These are phyloP conservation scores for Amphimedon queenslandica DNA, from an alignment of 37 sponge, comb jelly and placozoan species.

Conservation along the genomic window DNA sequence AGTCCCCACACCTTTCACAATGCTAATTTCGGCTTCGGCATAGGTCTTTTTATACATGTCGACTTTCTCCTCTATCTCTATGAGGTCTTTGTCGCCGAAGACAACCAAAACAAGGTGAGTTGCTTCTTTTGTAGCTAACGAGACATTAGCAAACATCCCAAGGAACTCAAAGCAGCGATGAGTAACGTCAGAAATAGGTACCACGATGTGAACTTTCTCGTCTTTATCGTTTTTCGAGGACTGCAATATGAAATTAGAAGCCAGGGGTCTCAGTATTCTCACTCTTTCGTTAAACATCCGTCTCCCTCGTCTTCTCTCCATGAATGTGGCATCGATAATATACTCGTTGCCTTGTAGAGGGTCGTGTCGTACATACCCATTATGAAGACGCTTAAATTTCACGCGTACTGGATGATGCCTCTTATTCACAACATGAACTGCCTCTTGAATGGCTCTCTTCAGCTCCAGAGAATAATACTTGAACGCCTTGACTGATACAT, in stretches of 20 bases:
- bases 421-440: too few species aligned
- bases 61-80: too few species aligned
- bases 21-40: slow-evolving; percentile 17
- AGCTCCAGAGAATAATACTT: too few species aligned
- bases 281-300: slow-evolving; percentile 5
- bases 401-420: too few species aligned
- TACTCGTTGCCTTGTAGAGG: slow-evolving; percentile 46
- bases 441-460: too few species aligned
- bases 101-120: slow-evolving; percentile 43
- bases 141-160: slow-evolving; percentile 43
- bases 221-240: neutral
- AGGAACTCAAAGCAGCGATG: slow-evolving; percentile 45
- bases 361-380: slow-evolving; percentile 63
- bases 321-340: slow-evolving; percentile 37
- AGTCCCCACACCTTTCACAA: slow-evolving; percentile 32
- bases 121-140: slow-evolving; percentile 11
- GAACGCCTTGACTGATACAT: too few species aligned
- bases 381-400: slow-evolving; percentile 43
- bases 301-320: neutral
- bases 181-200: slow-evolving; percentile 42
- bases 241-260: slow-evolving; percentile 22
- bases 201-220: slow-evolving; percentile 28
- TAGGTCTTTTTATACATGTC: too few species aligned
- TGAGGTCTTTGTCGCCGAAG: slow-evolving; percentile 38
- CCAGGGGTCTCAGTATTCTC: slow-evolving; percentile 38